phyloP scores from a whole-genome alignment of 2,113 vertebrate species.

The Talpa occidentalis region DNA sequence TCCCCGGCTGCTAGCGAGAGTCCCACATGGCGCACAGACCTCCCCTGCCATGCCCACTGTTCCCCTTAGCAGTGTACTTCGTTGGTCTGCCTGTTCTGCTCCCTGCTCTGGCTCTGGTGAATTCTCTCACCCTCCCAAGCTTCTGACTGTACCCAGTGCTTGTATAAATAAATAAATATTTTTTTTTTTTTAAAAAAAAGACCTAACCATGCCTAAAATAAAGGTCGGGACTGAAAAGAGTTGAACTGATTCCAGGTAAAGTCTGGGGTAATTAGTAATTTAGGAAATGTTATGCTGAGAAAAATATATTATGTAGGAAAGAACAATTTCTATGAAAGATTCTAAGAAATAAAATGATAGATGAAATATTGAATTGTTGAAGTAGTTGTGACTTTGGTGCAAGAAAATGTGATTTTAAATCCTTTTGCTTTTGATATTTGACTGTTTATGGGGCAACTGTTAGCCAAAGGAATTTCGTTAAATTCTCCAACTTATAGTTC shows the following conservation, averaged over 20 bases:
- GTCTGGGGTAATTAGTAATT: conserved; percentile 56
- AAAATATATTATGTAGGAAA: background rate
- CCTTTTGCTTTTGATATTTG: conserved; percentile 26
- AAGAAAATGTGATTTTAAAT: background rate
- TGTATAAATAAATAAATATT: no score
- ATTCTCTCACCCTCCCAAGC: no score
- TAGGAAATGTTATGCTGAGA: conserved; percentile 20
- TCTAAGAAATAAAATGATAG: background rate
- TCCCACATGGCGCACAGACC: no score
- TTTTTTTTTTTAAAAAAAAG: no score
- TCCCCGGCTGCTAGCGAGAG: no score
- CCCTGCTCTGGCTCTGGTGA: no score
- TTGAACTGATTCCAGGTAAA: conserved; percentile 17
- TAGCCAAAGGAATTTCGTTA: background rate
- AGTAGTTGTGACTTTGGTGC: background rate
- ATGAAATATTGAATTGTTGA: conserved; percentile 16
- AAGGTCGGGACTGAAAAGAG: background rate
- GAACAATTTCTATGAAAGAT: conserved; percentile 24
- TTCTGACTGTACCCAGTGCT: no score
- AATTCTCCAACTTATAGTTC: background rate
- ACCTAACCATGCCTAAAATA: background rate
- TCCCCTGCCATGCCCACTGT: no score
- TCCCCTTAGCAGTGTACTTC: no score
- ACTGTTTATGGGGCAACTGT: background rate
- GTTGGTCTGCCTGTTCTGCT: no score